Percentiles rank a stretch among this genome's conserved stretches.
phyloP scores from a whole-genome alignment of 2,888 invertebrate species.

The Eilema griseolum region DNA sequence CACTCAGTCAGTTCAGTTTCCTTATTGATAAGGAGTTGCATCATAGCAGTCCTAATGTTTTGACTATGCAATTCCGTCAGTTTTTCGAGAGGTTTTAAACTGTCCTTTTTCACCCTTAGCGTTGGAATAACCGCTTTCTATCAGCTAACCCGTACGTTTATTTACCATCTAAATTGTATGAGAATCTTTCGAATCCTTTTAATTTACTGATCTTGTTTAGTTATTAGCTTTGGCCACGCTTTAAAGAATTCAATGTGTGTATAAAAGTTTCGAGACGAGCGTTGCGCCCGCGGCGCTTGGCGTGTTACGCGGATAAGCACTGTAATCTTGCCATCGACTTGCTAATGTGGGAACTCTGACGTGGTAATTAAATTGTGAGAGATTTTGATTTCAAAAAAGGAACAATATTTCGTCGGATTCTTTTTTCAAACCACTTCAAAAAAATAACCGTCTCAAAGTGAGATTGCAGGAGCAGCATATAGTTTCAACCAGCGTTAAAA shows the following conservation, averaged over 20 bases:
- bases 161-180: background rate
- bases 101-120: too few relatives aligned
- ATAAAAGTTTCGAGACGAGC: conserved; percentile 49
- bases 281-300: conserved; percentile 68
- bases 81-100: too few relatives aligned
- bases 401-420: background rate
- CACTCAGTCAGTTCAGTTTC: too few relatives aligned
- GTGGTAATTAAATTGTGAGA: conserved; percentile 30
- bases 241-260: conserved; percentile 6
- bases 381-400: background rate
- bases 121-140: too few relatives aligned
- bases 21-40: too few relatives aligned
- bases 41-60: too few relatives aligned
- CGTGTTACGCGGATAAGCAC: conserved; percentile 75
- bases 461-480: too few relatives aligned
- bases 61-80: too few relatives aligned
- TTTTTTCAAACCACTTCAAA: background rate
- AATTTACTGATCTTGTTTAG: background rate
- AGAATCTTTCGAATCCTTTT: background rate
- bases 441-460: too few relatives aligned
- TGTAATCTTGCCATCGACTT: conserved; percentile 67
- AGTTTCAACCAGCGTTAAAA: too few relatives aligned
- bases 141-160: too few relatives aligned
- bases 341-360: conserved; percentile 56
- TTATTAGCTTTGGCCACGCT: background rate